phyloP scores from a whole-genome alignment of 2,113 vertebrate species.

The Hucho hucho region DNA sequence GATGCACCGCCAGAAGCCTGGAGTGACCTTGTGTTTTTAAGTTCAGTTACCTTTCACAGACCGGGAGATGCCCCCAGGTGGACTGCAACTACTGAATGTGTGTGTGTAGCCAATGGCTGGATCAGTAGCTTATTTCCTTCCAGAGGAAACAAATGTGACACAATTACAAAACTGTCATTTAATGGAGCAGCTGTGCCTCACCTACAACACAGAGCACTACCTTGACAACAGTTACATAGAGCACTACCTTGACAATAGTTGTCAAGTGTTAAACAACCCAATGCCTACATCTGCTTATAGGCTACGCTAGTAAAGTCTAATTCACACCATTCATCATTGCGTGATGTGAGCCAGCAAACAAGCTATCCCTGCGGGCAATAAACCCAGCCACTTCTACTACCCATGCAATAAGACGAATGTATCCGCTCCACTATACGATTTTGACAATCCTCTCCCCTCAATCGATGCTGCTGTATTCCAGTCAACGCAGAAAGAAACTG shows the following conservation, averaged over 20 bases:
- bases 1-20: too few relatives aligned
- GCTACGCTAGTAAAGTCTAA: neutral
- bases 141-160: neutral
- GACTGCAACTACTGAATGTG: constrained; percentile 7
- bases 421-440: constrained; percentile 54
- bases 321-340: neutral
- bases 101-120: constrained; percentile 8
- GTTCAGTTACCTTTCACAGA: too few relatives aligned
- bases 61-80: constrained; percentile 19
- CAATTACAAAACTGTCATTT: neutral
- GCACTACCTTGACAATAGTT: constrained; percentile 37
- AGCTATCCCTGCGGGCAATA: constrained; percentile 45
- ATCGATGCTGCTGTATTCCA: neutral
- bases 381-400: constrained; percentile 48
- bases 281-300: neutral
- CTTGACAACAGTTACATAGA: constrained; percentile 36
- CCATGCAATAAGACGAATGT: constrained; percentile 62
- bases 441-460: constrained; percentile 3
- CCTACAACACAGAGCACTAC: constrained; percentile 24
- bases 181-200: neutral
- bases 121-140: neutral
- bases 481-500: neutral
- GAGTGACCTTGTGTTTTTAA: too few relatives aligned
- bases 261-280: neutral
- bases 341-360: neutral